A percentile compares a stretch with the other conserved stretches of the same genome.
Evolutionary conservation across 2,113 vertebrate genomes (phyloP).

Genomic region (Micronycteris hirsuta): DNA sequence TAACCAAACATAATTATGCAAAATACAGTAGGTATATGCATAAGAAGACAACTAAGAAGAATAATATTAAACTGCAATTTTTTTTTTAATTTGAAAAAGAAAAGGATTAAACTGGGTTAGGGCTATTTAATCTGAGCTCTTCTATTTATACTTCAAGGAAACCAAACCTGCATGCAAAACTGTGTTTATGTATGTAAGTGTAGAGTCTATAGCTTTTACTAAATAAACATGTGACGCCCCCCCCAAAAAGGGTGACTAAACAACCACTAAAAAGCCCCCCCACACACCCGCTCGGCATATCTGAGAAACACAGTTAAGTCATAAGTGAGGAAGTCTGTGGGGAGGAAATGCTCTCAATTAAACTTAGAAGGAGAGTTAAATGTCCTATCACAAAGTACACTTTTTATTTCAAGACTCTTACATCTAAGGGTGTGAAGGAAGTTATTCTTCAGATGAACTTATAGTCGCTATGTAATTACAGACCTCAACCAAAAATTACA

Average conservation of each 20-base stretch:
- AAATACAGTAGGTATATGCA: neutral
- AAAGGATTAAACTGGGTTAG: neutral
- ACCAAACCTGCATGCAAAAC: neutral
- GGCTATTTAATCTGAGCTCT: neutral
- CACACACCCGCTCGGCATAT: neutral
- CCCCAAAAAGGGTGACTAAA: neutral
- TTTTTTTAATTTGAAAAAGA: neutral
- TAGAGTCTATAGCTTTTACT: neutral
- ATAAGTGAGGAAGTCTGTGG: neutral
- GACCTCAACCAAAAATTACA: slow-evolving; percentile 37
- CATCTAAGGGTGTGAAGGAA: neutral
- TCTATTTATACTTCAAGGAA: slow-evolving; percentile 10
- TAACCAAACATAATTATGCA: neutral
- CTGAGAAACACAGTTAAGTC: neutral
- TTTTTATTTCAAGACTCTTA: slow-evolving; percentile 34
- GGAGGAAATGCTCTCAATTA: slow-evolving; percentile 27
- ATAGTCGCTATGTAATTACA: slow-evolving; percentile 12
- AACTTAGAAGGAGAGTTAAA: slow-evolving; percentile 34
- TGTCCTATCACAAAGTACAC: neutral
- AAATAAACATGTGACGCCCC: neutral
- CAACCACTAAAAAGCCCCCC: neutral
- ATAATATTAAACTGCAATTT: neutral
- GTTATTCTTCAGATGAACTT: neutral
- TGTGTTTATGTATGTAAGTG: neutral
- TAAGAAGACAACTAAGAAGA: slow-evolving; percentile 5